Percentiles rank a stretch among this genome's conserved stretches.
Conservation (phyloP, 1,140 invertebrate species). For the Brachionus plicatilis region DNA sequence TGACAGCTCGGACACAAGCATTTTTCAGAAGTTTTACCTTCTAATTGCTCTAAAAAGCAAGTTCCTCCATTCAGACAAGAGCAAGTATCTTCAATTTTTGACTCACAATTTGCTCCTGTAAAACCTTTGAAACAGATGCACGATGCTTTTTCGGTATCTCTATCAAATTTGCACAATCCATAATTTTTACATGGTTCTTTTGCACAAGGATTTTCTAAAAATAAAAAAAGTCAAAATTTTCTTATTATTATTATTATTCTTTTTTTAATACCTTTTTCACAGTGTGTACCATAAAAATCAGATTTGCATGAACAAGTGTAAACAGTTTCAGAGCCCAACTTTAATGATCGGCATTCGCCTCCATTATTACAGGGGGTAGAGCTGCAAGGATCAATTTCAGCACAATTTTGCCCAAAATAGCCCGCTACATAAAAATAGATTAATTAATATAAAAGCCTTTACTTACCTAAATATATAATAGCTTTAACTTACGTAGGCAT, state of each 20-base stretch:
- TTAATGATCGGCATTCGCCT: background rate
- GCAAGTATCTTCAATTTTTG: background rate
- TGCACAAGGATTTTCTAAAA: background rate
- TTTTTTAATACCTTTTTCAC: background rate
- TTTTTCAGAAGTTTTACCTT: background rate
- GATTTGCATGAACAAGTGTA: background rate
- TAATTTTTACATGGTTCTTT: slow-evolving; percentile 6
- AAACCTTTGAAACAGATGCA: background rate
- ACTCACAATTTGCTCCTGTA: background rate
- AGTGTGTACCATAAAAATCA: slow-evolving; percentile 12
- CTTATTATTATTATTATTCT: no score
- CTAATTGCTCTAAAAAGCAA: background rate
- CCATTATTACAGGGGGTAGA: background rate
- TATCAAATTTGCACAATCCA: background rate
- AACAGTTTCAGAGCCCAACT: background rate
- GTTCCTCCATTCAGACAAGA: background rate
- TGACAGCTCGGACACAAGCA: background rate
- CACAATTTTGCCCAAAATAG: slow-evolving; percentile 1
- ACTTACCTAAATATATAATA: no score
- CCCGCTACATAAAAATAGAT: background rate
- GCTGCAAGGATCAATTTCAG: background rate
- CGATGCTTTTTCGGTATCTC: background rate
- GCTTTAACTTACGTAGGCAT: background rate
- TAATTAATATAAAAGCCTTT: no score
- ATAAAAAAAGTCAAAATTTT: background rate